phyloP scores from a whole-genome alignment of 1,140 invertebrate species.

The Aphaenogaster ashmeadi region DNA sequence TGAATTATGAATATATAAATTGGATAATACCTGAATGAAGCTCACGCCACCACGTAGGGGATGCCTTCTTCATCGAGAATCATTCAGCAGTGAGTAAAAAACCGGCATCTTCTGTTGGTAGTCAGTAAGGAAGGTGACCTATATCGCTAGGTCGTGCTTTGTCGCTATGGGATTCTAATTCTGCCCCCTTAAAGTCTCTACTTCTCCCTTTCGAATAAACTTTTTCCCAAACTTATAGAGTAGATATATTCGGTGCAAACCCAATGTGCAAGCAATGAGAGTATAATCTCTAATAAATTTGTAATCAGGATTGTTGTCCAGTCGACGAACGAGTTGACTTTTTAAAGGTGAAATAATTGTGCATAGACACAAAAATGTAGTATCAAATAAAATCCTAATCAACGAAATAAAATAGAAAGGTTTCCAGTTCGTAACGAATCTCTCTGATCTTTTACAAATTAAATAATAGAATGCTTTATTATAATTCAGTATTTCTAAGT shows the following conservation, averaged over 20 bases:
- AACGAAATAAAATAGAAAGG: slow-evolving; percentile 24
- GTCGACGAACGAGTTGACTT: slow-evolving; percentile 65
- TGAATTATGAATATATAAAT: slow-evolving; percentile 88
- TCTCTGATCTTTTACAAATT: slow-evolving; percentile 41
- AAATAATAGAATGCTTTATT: slow-evolving; percentile 62
- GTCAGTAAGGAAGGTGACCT: slow-evolving; percentile 87
- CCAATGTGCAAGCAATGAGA: slow-evolving; percentile 75
- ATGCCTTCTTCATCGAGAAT: slow-evolving; percentile 87
- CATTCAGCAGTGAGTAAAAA: slow-evolving; percentile 87
- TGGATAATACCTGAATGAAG: slow-evolving; percentile 88
- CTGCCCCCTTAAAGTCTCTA: slow-evolving; percentile 77
- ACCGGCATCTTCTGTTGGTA: slow-evolving; percentile 88
- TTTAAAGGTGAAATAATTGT: slow-evolving; percentile 67
- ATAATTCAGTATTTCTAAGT: slow-evolving; percentile 30
- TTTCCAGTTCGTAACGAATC: neutral
- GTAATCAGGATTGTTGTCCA: slow-evolving; percentile 70
- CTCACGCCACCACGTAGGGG: slow-evolving; percentile 86
- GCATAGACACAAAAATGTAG: slow-evolving; percentile 57
- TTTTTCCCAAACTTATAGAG: slow-evolving; percentile 72
- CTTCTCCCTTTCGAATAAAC: slow-evolving; percentile 73
- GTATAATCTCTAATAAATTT: slow-evolving; percentile 69
- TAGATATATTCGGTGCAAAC: slow-evolving; percentile 68
- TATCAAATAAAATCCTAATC: slow-evolving; percentile 59
- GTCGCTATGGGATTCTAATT: slow-evolving; percentile 85
- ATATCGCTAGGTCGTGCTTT: slow-evolving; percentile 86